Evolutionary conservation across 1,140 invertebrate species (phyloP), one percentile per base, ranked within the genome.

Genomic region (Kradibia gibbosae): DNA sequence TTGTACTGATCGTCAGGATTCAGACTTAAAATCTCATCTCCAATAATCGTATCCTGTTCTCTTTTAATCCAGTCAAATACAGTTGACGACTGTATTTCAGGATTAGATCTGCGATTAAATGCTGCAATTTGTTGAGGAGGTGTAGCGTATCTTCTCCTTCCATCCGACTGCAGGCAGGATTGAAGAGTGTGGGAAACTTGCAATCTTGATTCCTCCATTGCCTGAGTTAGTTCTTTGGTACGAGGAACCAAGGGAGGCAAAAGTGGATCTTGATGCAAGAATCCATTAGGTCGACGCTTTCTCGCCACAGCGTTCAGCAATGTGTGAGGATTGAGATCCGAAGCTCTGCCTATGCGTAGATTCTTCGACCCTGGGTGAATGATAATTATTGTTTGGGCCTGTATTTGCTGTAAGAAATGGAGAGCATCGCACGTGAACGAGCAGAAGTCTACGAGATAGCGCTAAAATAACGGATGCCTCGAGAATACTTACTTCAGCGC

Each of bases 301-400:
- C 95, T 93, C 0, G 97, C 97, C 73, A 99, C 94, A 42, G 96
- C 97, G 91, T 99, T 97, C 20, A 98, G 92, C 62, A 98, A 92
- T 20, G 94, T 96, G 57, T 95, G 92, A 45, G 98, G 98, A 88
- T 96, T 95, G 3, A 97, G 91, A 90, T 99, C 97, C 0, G 96
- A 97, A 11, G 97, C 97, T 87, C 96, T 91, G 3, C 97, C 97
- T 86, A 99, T 97, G 71, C 97, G 91, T 22, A 99, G 92, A 88
- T 97, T 95, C 70, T 96, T 93, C 0, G 98, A 99, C 13, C 98
- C 98, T 74, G 98, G 97, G 89, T 99, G 97, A 70, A 99, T 97
- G n/a, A 99, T 95, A 60, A 99, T 95, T 45, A 97, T 95, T 42
- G 94, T 95, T 85, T 96, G 95, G 1, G 95, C 93, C 84, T 95